A percentile compares a stretch with the other conserved stretches of the same genome.
phyloP scores from a whole-genome alignment of 2,888 invertebrate species.

The Agrochola lota region DNA sequence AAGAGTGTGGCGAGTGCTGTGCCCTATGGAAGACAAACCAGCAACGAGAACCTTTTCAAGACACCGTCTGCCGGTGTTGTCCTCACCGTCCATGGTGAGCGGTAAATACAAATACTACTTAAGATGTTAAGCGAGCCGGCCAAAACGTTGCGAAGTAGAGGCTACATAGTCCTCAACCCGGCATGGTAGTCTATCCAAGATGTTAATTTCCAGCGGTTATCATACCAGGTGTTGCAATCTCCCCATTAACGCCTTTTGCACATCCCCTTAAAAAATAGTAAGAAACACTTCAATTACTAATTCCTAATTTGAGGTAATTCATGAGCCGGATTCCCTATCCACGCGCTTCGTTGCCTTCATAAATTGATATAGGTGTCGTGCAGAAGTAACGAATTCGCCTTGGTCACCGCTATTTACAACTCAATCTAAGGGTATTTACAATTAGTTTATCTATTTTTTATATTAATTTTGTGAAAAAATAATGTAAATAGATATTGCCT shows the following conservation, averaged over 20 bases:
- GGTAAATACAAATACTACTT: too few relatives aligned
- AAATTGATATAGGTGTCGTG: not conserved
- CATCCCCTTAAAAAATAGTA: constrained; percentile 15
- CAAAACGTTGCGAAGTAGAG: not conserved
- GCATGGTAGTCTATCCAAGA: constrained; percentile 26
- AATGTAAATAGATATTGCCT: constrained; percentile 31
- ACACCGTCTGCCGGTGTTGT: too few relatives aligned
- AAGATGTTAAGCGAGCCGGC: constrained; percentile 26
- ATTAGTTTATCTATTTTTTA: not conserved
- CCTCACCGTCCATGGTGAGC: too few relatives aligned
- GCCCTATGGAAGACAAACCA: not conserved
- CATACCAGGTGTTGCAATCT: constrained; percentile 21
- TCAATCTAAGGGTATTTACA: constrained; percentile 26
- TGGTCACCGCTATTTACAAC: constrained; percentile 8
- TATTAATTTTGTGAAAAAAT: constrained; percentile 13
- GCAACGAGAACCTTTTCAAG: constrained; percentile 10
- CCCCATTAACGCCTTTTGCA: constrained; percentile 13
- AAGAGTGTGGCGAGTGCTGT: not conserved
- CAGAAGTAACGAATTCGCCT: constrained; percentile 1
- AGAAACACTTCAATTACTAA: not conserved
- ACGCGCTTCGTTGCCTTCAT: not conserved
- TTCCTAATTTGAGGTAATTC: constrained; percentile 42
- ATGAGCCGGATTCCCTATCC: constrained; percentile 5
- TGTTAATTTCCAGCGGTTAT: constrained; percentile 30
- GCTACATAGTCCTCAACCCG: not conserved